Conservation (phyloP, 2,797 vertebrate genomes). For the Kryptolebias ocellatus region DNA sequence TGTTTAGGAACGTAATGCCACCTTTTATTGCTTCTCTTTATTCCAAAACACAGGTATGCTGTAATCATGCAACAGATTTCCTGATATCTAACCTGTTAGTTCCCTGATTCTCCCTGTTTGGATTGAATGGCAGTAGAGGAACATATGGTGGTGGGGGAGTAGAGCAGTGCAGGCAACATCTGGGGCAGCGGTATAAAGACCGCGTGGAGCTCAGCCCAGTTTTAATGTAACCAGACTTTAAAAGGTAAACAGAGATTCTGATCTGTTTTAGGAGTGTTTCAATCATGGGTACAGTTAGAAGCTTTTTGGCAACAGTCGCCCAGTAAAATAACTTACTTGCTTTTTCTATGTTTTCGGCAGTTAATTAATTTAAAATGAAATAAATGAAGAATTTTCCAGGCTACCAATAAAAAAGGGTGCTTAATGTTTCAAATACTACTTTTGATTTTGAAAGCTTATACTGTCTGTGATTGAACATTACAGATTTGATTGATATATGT, state of each 20-base stretch:
- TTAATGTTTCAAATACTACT: too few relatives aligned
- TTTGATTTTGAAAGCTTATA: too few relatives aligned
- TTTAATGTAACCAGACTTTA: slow-evolving; percentile 30
- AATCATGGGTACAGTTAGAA: too few relatives aligned
- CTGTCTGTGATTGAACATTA: too few relatives aligned
- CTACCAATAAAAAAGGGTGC: too few relatives aligned
- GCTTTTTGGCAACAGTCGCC: too few relatives aligned
- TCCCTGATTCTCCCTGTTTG: background rate
- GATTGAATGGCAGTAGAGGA: slow-evolving; percentile 15
- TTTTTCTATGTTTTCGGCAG: too few relatives aligned
- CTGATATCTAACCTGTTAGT: slow-evolving; percentile 21
- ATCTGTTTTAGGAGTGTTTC: too few relatives aligned
- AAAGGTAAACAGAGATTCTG: background rate
- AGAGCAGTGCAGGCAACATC: slow-evolving; percentile 37
- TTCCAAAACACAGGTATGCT: slow-evolving; percentile 14
- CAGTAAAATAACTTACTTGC: too few relatives aligned
- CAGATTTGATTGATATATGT: too few relatives aligned
- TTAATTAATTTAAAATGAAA: too few relatives aligned
- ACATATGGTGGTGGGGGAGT: slow-evolving; percentile 23
- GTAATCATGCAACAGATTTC: slow-evolving; percentile 19
- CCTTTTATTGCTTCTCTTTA: slow-evolving; percentile 26
- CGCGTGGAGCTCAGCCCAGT: slow-evolving; percentile 28
- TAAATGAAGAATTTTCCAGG: too few relatives aligned
- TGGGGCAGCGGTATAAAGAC: slow-evolving; percentile 27
- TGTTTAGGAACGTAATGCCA: slow-evolving; percentile 50